phyloP scores from a whole-genome alignment of 2,888 invertebrate genomes.

The Odontocerum albicorne region DNA sequence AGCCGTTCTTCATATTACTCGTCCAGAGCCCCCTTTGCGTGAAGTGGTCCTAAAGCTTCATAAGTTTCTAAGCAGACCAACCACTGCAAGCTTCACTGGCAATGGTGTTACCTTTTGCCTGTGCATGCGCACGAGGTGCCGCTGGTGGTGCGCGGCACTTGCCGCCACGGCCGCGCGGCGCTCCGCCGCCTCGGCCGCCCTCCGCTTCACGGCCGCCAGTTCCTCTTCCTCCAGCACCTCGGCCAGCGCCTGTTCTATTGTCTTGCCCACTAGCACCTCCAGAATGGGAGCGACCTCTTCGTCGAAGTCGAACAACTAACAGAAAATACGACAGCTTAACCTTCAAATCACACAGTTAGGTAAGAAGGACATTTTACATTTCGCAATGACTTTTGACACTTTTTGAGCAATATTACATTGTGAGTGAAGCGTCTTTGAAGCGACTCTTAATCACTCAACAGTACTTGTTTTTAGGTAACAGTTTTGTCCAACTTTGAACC shows the following conservation, averaged over 20 bases:
- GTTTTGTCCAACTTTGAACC: too few relatives aligned
- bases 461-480: too few relatives aligned
- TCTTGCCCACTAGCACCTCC: conserved; percentile 86
- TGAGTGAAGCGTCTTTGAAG: too few relatives aligned
- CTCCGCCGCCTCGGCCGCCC: conserved; percentile 68
- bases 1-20: too few relatives aligned
- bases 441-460: too few relatives aligned
- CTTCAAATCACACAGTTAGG: too few relatives aligned
- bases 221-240: conserved; percentile 95
- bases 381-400: too few relatives aligned
- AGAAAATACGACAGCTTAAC: conserved; percentile 1
- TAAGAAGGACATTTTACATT: too few relatives aligned
- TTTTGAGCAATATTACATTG: too few relatives aligned
- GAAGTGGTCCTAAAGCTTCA: too few relatives aligned
- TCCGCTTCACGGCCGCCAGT: conserved; percentile 75
- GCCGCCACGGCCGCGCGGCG: conserved; percentile 80
- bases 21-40: too few relatives aligned
- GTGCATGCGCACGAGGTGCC: conserved; percentile 69
- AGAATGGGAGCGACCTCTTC: conserved; percentile 87
- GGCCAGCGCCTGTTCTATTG: conserved; percentile 83
- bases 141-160: conserved; percentile 61
- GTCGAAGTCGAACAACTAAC: conserved; percentile 87
- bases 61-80: too few relatives aligned
- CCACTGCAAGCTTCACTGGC: background rate
- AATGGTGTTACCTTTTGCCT: conserved; percentile 58